phyloP scores from a whole-genome alignment of 2,888 invertebrate genomes.

The Acleris holmiana region DNA sequence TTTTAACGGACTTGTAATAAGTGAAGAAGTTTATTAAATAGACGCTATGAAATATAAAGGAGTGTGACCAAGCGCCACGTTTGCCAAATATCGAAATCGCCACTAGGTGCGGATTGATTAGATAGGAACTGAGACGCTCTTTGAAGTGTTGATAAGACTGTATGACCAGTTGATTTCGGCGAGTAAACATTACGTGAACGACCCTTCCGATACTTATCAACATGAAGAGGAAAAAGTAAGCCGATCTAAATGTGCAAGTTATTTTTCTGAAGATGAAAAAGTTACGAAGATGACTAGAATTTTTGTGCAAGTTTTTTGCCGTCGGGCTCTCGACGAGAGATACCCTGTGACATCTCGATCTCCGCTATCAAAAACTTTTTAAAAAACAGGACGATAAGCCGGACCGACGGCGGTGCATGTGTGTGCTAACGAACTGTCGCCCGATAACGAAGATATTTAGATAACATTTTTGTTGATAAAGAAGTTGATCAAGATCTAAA shows the following conservation, averaged over 20 bases:
- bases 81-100: conserved; percentile 70
- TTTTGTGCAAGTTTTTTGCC: conserved; percentile 56
- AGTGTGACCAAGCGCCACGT: conserved; percentile 63
- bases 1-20: conserved; percentile 59
- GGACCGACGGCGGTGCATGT: conserved; percentile 80
- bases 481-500: conserved; percentile 78
- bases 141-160: conserved; percentile 78
- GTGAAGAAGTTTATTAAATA: conserved; percentile 64
- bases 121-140: conserved; percentile 76
- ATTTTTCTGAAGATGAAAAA: conserved; percentile 58
- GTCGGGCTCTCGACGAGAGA: conserved; percentile 70
- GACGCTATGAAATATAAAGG: conserved; percentile 52
- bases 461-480: conserved; percentile 73
- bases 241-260: conserved; percentile 43
- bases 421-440: conserved; percentile 72
- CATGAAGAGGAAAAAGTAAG: conserved; percentile 82
- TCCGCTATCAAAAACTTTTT: conserved; percentile 72
- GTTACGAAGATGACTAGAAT: conserved; percentile 68
- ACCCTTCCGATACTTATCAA: conserved; percentile 60
- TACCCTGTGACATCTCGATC: conserved; percentile 66
- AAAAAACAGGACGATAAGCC: conserved; percentile 72
- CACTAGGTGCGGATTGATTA: conserved; percentile 75
- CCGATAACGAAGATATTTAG: conserved; percentile 66
- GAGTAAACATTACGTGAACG: conserved; percentile 61
- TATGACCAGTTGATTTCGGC: conserved; percentile 72